phyloP scores from a whole-genome alignment of 1,140 invertebrate species.

The Conus betulinus region DNA sequence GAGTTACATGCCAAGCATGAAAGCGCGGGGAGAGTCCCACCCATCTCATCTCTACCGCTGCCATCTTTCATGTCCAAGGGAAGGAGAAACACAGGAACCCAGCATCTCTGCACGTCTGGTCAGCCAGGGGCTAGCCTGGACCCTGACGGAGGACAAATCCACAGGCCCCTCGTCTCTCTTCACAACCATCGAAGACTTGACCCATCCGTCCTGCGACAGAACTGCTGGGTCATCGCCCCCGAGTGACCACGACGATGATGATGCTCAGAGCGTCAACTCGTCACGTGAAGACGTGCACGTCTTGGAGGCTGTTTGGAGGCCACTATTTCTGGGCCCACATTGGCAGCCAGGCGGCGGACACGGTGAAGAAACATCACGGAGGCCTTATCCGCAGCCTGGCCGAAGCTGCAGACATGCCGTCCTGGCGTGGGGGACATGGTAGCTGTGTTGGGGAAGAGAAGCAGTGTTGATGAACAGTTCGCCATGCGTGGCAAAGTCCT shows the following conservation, averaged over 20 bases:
- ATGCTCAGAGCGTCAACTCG: background rate
- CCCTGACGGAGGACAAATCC: background rate
- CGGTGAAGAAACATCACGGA: background rate
- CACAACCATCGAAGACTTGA: background rate
- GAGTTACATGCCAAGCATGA: background rate
- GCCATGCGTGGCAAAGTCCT: background rate
- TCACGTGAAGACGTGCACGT: background rate
- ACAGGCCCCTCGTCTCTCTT: background rate
- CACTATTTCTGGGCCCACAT: slow-evolving; percentile 3
- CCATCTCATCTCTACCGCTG: background rate
- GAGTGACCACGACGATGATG: background rate
- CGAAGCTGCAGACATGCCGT: background rate
- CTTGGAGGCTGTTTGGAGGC: background rate
- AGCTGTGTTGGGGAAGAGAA: background rate
- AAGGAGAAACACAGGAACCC: background rate
- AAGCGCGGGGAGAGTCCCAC: background rate
- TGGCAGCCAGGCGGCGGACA: background rate
- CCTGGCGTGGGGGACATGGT: background rate
- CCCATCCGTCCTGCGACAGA: background rate
- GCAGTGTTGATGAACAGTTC: background rate
- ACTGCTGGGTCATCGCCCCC: background rate
- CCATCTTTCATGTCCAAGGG: background rate
- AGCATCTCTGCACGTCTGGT: background rate
- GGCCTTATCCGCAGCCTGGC: background rate
- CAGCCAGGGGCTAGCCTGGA: background rate